Evolutionary conservation across 2,888 invertebrate species (phyloP), one percentile per base, ranked within the genome.

Genomic region (Eutolmus rufibarbis): DNA sequence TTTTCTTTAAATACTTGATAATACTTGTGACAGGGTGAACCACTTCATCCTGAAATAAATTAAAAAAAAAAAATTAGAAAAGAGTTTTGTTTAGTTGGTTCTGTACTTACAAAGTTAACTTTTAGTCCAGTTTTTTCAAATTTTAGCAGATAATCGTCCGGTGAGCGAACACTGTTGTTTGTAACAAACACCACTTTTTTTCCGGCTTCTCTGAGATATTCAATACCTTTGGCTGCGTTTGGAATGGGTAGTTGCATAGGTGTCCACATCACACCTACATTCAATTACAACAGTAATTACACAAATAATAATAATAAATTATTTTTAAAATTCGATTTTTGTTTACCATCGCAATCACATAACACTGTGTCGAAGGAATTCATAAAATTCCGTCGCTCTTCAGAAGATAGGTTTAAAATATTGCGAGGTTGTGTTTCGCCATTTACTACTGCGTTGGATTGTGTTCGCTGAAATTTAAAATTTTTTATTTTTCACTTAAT

Each of bases 271-370:
- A 94, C 94, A 87, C 94, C 94, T 94, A 85, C 19, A 19, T 37
- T 14, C 28, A n/a, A 34, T 34, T 34, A 34, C 7, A 31, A 34
- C 34, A 34, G 7, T 34, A 34, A 34, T 34, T 34, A 34, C 34
- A 4, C 3, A 31, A 31, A 4, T 31, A 31, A 31, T 31, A 31
- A 31, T 31, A 31, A 34, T 34, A 34, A 34, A 34, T 34, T 7
- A 34, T 34, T n/a, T 46, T 46, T 46, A 14, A 46, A 28, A 28
- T 23, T 12, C 12, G 2, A 28, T 66, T 23, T 23, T 23, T 23
- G 12, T 1, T 7, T 91, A 94, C 95, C 95, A 91, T 95, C 95
- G 90, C 94, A 95, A 89, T 95, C 95, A 85, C 94, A 93, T 78
- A 95, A 91, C 82, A 95, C 92, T 74, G 93, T 92, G 89, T 95